These are phyloP conservation scores for Drosophila tsacasi DNA, from an alignment of 1,140 invertebrate species.

Conservation along the genomic window DNA sequence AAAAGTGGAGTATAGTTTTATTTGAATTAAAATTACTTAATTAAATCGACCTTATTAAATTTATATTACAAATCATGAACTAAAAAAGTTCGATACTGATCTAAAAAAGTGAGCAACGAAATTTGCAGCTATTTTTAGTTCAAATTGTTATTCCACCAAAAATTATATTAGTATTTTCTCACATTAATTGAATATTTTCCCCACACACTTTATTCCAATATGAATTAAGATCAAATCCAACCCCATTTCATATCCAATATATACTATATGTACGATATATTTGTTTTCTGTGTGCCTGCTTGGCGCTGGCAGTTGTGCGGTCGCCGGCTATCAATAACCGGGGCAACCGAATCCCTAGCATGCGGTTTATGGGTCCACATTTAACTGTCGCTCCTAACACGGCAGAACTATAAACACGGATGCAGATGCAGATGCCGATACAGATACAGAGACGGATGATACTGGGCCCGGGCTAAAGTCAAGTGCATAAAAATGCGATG, in stretches of 20 bases:
- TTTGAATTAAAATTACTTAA: no score
- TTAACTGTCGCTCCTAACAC: slow-evolving; percentile 13
- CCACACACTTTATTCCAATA: neutral
- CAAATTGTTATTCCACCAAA: neutral
- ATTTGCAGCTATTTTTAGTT: neutral
- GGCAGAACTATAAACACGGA: slow-evolving; percentile 4
- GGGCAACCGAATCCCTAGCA: slow-evolving; percentile 68
- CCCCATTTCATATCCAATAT: neutral
- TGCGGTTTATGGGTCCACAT: slow-evolving; percentile 57
- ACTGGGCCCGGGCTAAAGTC: slow-evolving; percentile 24
- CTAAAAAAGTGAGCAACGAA: neutral
- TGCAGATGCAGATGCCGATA: slow-evolving; percentile 6
- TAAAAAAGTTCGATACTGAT: neutral
- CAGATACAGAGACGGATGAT: slow-evolving; percentile 3
- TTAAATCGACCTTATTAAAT: neutral
- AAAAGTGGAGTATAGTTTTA: no score
- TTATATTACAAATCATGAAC: neutral
- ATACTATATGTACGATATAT: neutral
- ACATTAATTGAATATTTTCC: neutral
- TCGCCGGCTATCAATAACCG: slow-evolving; percentile 72
- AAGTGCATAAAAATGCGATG: slow-evolving; percentile 54
- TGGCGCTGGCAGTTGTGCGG: slow-evolving; percentile 55
- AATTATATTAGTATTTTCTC: neutral
- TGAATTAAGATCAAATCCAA: slow-evolving; percentile 3
- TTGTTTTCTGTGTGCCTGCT: slow-evolving; percentile 17